Evolutionary conservation across 2,888 invertebrate species (phyloP).

Genomic region (Andrena bucephala): DNA sequence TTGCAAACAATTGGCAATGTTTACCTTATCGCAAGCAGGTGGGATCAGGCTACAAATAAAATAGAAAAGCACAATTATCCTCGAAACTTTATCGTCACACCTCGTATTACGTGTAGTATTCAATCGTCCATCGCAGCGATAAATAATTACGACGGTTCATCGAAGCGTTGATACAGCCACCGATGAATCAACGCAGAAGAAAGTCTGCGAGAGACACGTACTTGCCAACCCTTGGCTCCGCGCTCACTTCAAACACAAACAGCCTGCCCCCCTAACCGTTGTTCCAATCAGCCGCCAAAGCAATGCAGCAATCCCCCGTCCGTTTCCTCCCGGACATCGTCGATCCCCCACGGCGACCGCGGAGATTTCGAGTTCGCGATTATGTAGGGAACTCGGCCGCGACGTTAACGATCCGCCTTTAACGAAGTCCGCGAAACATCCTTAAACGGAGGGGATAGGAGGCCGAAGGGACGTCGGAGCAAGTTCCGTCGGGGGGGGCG

Average conservation of each 20-base stretch:
- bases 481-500: slow-evolving; percentile 12
- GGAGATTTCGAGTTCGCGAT: neutral
- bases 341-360: neutral
- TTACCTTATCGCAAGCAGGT: too few species aligned
- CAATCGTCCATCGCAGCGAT: too few species aligned
- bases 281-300: slow-evolving; percentile 2
- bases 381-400: neutral
- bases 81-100: too few species aligned
- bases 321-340: neutral
- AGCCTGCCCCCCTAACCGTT: neutral
- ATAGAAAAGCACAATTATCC: too few species aligned
- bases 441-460: slow-evolving; percentile 3
- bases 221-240: neutral
- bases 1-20: too few species aligned
- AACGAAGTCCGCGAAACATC: slow-evolving; percentile 40
- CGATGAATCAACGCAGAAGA: slow-evolving; percentile 20
- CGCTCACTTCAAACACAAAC: slow-evolving; percentile 11
- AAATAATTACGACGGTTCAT: neutral
- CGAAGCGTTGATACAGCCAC: slow-evolving; percentile 9
- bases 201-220: slow-evolving; percentile 15
- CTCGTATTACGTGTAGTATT: too few species aligned
- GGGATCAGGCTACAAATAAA: too few species aligned
- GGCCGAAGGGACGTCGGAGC: slow-evolving; percentile 17
- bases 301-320: neutral
- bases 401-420: slow-evolving; percentile 32